Evolutionary conservation across 2,113 vertebrate genomes (phyloP).

Genomic region (Anoura caudifer): DNA sequence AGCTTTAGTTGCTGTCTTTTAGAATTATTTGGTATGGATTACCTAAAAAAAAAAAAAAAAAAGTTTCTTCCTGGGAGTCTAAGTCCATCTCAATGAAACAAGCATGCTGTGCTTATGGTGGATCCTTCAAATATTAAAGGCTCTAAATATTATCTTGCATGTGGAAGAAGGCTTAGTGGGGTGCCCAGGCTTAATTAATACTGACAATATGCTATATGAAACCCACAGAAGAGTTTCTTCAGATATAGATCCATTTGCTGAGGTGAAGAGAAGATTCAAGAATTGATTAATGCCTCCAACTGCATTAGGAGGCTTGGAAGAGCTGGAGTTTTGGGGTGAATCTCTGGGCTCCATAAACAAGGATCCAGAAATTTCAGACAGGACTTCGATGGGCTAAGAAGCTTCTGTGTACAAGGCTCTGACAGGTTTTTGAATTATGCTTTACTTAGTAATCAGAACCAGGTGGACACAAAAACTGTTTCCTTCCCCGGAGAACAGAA

Average conservation of each 20-base stretch:
- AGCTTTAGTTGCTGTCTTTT: constrained; percentile 12
- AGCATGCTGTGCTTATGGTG: not conserved
- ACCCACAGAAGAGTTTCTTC: constrained; percentile 50
- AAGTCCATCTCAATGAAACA: constrained; percentile 8
- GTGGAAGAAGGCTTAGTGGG: constrained; percentile 54
- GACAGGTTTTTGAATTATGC: constrained; percentile 19
- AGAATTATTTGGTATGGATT: constrained; percentile 28
- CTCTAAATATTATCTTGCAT: constrained; percentile 40
- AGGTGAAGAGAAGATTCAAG: constrained; percentile 55
- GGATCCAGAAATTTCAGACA: constrained; percentile 5
- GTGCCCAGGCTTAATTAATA: constrained; percentile 64
- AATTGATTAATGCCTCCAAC: constrained; percentile 50
- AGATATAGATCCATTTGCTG: constrained; percentile 55
- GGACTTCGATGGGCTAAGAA: constrained; percentile 16
- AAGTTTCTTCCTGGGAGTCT: not conserved
- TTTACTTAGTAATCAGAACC: constrained; percentile 26
- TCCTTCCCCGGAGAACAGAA: not conserved
- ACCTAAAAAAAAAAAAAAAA: not conserved
- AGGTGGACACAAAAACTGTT: constrained; percentile 22
- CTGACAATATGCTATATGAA: constrained; percentile 64
- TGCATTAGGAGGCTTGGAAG: constrained; percentile 25
- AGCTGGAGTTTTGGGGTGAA: constrained; percentile 37
- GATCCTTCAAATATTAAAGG: constrained; percentile 42
- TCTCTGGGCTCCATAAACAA: constrained; percentile 49
- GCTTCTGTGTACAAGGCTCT: not conserved